Base-by-base conservation (phyloP, 2,797 vertebrate species). In the Neosilurus mollespiculum region DNA sequence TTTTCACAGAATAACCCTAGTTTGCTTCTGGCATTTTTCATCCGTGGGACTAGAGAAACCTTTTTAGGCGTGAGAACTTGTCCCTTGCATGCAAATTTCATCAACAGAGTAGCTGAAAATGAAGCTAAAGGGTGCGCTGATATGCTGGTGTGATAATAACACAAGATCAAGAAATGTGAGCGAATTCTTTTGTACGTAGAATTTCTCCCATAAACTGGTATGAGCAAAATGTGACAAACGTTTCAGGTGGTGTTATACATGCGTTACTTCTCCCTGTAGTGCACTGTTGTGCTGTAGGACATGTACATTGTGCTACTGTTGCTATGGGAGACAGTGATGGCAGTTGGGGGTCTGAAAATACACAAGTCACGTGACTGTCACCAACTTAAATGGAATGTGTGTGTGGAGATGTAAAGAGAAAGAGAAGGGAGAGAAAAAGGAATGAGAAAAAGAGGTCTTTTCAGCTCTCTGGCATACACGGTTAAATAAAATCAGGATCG, bases 241-340 rank as follows among this genome's bases (percentile, higher is more conserved):
- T 65, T 65, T 65, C 59, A 49, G n/a, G 15, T 14, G 2, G 0
- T 11, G 37, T 26, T 64, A 15, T 64, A 51, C 61, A 64, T 26
- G 59, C 59, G 37, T 78, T 26, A 26, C 8, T 78, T 78, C 54
- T 49, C 26, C 26, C 24, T 59, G 56, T 54, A 26, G 70, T 71
- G 64, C 58, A 71, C 26, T 85, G 80, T 26, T 75, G 83, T 81
- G 80, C 64, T 81, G 51, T 78, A 77, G 79, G 71, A 76, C 71
- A 77, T 76, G 61, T 77, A 66, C 62, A 83, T 56, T 76, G 82
- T 59, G 75, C 58, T 75, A 10, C 71, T 65, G 73, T 85, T 81
- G 59, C 84, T 53, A 64, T 71, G 84, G 84, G 80, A 66, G 75
- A 81, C 80, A 11, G 65, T 10, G 71, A 72, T 65, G 67, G 78